Conservation (phyloP, 1,140 invertebrate species). For the Dinothrombium tinctorium region DNA sequence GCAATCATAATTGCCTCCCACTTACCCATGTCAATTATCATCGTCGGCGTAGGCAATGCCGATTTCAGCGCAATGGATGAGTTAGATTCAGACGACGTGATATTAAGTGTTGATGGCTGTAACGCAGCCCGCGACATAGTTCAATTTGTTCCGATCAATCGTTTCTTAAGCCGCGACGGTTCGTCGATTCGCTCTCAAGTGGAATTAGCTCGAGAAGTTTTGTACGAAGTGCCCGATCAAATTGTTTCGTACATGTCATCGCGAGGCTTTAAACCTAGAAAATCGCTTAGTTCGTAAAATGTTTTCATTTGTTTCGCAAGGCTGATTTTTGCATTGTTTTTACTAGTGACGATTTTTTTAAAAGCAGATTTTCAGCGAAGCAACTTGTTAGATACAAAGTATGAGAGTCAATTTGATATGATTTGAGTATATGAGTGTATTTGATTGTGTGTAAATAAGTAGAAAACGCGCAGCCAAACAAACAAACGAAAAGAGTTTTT, state of each 20-base stretch:
- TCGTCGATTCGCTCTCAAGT: slow-evolving; percentile 15
- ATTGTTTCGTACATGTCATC: slow-evolving; percentile 21
- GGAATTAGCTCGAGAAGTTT: slow-evolving; percentile 31
- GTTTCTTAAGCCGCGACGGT: background rate
- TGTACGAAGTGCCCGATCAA: slow-evolving; percentile 35
- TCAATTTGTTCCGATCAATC: slow-evolving; percentile 13
- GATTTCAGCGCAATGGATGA: slow-evolving; percentile 25
- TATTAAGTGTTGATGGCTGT: slow-evolving; percentile 8
- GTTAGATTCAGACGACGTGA: slow-evolving; percentile 12
- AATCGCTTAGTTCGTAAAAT: too few relatives aligned
- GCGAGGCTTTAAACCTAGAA: slow-evolving; percentile 10
- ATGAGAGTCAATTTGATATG: too few relatives aligned
- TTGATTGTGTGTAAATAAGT: too few relatives aligned
- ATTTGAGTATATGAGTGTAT: too few relatives aligned
- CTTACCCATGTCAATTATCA: slow-evolving; percentile 27
- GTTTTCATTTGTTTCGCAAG: too few relatives aligned
- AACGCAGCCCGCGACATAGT: slow-evolving; percentile 13
- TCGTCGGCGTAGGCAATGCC: slow-evolving; percentile 33
- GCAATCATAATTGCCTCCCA: slow-evolving; percentile 29
- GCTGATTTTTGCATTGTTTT: too few relatives aligned
- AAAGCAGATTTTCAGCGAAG: too few relatives aligned
- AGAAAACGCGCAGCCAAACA: too few relatives aligned
- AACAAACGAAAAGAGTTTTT: too few relatives aligned
- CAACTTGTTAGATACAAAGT: too few relatives aligned
- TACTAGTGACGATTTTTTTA: too few relatives aligned